phyloP scores from a whole-genome alignment of 2,797 vertebrate species.

The Anniella stebbinsi region DNA sequence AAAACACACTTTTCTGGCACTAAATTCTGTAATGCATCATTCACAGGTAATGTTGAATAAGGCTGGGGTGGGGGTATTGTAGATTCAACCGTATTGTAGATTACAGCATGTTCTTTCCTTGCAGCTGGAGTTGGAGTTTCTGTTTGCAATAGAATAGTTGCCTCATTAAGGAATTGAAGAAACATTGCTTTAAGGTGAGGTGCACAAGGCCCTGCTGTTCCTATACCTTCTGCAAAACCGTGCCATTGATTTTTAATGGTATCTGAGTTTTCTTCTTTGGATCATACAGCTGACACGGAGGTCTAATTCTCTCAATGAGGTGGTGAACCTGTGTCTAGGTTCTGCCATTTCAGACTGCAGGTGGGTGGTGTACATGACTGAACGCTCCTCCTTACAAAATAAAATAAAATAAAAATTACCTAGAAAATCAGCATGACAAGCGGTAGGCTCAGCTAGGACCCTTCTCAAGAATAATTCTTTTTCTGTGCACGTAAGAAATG shows the following conservation, averaged over 20 bases:
- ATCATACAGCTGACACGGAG: conserved; percentile 50
- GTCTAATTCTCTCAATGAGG: background rate
- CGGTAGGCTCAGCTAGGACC: background rate
- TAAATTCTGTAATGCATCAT: conserved; percentile 70
- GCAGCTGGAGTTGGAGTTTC: conserved; percentile 46
- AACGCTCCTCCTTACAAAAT: conserved; percentile 42
- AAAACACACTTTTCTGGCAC: conserved; percentile 79
- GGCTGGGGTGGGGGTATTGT: conserved; percentile 31
- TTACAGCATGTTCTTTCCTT: conserved; percentile 26
- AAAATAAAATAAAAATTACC: conserved; percentile 58
- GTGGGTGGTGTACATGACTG: background rate
- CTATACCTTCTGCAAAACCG: conserved; percentile 22
- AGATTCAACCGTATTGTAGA: conserved; percentile 20
- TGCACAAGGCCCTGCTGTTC: conserved; percentile 21
- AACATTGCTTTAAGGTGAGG: conserved; percentile 61
- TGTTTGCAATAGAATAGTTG: conserved; percentile 10
- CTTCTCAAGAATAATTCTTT: background rate
- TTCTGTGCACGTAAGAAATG: background rate
- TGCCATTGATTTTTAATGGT: conserved; percentile 61
- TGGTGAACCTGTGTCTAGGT: background rate
- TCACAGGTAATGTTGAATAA: conserved; percentile 75
- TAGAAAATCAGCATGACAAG: conserved; percentile 23
- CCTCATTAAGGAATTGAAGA: conserved; percentile 39
- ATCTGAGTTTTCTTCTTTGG: conserved; percentile 63
- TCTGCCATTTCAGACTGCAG: background rate